Conservation (phyloP, 2,888 invertebrate genomes). For the Drosophila gaucha region DNA sequence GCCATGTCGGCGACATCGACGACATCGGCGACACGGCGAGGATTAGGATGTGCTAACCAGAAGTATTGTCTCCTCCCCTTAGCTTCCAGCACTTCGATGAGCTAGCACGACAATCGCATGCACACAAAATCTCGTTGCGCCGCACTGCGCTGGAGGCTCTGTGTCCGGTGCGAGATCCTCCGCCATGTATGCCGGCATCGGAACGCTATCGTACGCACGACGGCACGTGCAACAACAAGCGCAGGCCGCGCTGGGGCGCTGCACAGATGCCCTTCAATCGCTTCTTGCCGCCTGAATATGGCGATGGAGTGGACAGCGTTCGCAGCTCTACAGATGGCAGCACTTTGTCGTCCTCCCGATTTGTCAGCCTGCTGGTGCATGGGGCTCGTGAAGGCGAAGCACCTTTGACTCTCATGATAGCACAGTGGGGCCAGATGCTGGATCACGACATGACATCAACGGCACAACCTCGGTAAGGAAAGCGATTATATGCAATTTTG, state of each 20-base stretch:
- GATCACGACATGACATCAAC: conserved; percentile 95
- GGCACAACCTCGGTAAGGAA: conserved; percentile 87
- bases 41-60: conserved; percentile 27
- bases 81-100: conserved; percentile 83
- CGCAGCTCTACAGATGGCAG: conserved; percentile 87
- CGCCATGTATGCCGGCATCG: conserved; percentile 89
- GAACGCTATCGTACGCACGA: conserved; percentile 92
- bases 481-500: accelerated
- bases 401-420: conserved; percentile 91
- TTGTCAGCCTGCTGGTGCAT: conserved; percentile 90
- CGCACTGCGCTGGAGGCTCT: conserved; percentile 84
- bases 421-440: conserved; percentile 96
- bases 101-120: conserved; percentile 83
- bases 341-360: conserved; percentile 90
- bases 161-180: conserved; percentile 89
- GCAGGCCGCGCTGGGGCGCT: conserved; percentile 91
- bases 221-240: conserved; percentile 94
- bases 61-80: conserved; percentile 22
- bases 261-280: conserved; percentile 93
- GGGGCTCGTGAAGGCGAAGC: conserved; percentile 88
- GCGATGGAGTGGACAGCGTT: conserved; percentile 88
- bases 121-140: conserved; percentile 82
- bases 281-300: conserved; percentile 92
- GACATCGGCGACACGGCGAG: conserved; percentile 20
- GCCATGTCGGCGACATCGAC: conserved; percentile 50